phyloP scores from a whole-genome alignment of 2,113 vertebrate species.

The Clinocottus analis region DNA sequence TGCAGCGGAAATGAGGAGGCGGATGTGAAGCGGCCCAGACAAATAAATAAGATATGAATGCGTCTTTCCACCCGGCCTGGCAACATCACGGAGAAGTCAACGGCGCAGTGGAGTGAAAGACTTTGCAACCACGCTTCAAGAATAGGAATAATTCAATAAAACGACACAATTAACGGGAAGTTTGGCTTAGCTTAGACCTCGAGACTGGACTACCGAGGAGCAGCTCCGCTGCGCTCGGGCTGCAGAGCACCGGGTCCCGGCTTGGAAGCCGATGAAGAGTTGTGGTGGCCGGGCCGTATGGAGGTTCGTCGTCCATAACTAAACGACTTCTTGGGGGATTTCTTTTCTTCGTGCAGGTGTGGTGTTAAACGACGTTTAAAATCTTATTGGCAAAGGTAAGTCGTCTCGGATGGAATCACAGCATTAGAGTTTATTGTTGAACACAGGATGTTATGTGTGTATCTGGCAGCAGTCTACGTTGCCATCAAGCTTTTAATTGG shows the following conservation, averaged over 20 bases:
- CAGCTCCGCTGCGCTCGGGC: conserved; percentile 26
- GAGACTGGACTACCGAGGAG: conserved; percentile 30
- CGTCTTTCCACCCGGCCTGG: conserved; percentile 27
- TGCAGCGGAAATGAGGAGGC: conserved; percentile 48
- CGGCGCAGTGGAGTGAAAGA: background rate
- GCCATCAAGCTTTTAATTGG: background rate
- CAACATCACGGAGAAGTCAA: background rate
- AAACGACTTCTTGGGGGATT: conserved; percentile 7
- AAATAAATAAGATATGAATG: conserved; percentile 76
- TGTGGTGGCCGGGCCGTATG: conserved; percentile 52
- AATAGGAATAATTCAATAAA: background rate
- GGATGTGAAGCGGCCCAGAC: conserved; percentile 45
- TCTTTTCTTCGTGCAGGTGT: background rate
- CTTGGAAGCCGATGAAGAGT: conserved; percentile 42
- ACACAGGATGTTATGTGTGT: background rate
- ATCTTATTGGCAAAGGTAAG: conserved; percentile 47
- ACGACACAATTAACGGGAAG: background rate
- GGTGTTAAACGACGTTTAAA: background rate
- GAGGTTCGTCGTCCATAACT: conserved; percentile 47
- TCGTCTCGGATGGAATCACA: too few relatives aligned
- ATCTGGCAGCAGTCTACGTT: background rate
- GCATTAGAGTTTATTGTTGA: background rate
- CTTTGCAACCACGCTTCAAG: background rate
- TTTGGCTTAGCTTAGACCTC: background rate
- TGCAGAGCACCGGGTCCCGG: conserved; percentile 38